These are phyloP conservation scores for Priocnemis perturbator DNA, from an alignment of 2,888 invertebrate genomes.

Conservation along the genomic window DNA sequence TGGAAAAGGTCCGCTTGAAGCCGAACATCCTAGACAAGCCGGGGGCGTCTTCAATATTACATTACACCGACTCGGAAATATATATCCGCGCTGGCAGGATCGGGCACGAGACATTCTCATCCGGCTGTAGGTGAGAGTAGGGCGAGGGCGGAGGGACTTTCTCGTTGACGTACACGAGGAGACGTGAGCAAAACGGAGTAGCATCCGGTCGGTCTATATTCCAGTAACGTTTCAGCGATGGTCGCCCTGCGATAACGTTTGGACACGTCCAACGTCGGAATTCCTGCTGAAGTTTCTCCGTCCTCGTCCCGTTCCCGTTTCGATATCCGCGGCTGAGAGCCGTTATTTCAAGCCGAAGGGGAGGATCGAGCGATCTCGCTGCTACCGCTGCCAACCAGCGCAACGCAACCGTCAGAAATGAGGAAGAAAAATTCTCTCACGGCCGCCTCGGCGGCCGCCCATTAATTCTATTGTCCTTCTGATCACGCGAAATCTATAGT, in stretches of 20 bases:
- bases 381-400: no score
- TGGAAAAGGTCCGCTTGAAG: constrained; percentile 22
- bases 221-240: constrained; percentile 41
- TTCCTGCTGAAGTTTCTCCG: constrained; percentile 39
- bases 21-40: neutral
- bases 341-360: constrained; percentile 43
- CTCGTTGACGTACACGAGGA: constrained; percentile 12
- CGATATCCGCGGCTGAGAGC: constrained; percentile 30
- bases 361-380: constrained; percentile 10
- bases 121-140: neutral
- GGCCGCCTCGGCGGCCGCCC: constrained; percentile 37
- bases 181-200: constrained; percentile 21
- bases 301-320: constrained; percentile 8
- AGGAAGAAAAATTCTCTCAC: constrained; percentile 46
- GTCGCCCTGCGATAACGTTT: constrained; percentile 52
- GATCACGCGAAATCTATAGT: constrained; percentile 55
- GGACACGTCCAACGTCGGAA: constrained; percentile 52
- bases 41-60: constrained; percentile 41
- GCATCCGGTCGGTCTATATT: constrained; percentile 41
- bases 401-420: no score
- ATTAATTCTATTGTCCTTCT: constrained; percentile 58
- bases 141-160: neutral
- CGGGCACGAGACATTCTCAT: constrained; percentile 18
- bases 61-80: constrained; percentile 28
- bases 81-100: neutral